Evolutionary conservation across 2,797 vertebrate genomes (phyloP).

Genomic region (Pogonophryne albipinna): DNA sequence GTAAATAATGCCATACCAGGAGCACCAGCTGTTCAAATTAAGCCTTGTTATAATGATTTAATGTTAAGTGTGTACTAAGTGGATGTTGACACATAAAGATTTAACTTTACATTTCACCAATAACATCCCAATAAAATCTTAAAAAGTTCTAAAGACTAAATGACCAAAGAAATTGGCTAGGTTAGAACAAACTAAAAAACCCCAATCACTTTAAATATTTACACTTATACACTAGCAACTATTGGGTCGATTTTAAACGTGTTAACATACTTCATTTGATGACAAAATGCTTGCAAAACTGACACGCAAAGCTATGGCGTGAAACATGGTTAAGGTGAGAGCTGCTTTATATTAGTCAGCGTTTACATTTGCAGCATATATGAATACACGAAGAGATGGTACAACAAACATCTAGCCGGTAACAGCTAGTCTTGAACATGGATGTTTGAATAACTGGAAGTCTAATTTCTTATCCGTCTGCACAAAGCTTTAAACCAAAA

Average conservation of each 20-base stretch:
- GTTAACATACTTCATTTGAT: background rate
- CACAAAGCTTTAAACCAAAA: constrained; percentile 6
- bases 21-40: constrained; percentile 1
- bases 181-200: background rate
- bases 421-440: no score
- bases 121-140: background rate
- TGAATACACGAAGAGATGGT: no score
- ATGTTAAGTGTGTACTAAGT: no score
- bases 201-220: background rate
- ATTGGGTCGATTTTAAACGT: no score
- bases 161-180: background rate
- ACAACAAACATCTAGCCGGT: no score
- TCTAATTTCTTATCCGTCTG: background rate
- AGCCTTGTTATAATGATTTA: background rate
- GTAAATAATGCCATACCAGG: background rate
- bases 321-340: background rate
- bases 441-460: background rate
- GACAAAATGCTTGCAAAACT: background rate
- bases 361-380: background rate
- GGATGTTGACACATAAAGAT: background rate
- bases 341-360: background rate
- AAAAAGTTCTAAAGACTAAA: background rate
- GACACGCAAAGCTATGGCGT: background rate
- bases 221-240: background rate
- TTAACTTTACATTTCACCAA: background rate